Base-by-base conservation (phyloP, 2,888 invertebrate species). In the Cheilosia vulpina region DNA sequence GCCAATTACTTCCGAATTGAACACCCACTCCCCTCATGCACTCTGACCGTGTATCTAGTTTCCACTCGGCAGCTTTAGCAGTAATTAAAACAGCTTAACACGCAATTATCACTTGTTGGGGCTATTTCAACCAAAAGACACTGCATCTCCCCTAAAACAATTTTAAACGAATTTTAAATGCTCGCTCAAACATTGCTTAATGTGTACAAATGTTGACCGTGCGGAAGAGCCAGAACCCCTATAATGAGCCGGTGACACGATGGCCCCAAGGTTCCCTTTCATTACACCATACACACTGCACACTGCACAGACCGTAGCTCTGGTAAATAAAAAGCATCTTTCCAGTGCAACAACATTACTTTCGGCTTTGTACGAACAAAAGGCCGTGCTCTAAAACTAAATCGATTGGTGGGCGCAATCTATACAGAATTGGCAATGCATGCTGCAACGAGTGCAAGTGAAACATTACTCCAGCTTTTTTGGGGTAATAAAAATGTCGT, bases 401-500 rank as follows among this genome's bases (percentile, higher is more conserved):
- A 80, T 58, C 52, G 65, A 53, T 63, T 38, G 31, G 58, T 78
- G 50, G 62, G 47, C 19, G 38, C 45, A 6, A 4, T 52, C 1
- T 15, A 13, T 38, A 24, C 38, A 41, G 17, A 52, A 19, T 62
- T 19, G 41, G 24, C 50, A 47, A 24, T 43, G 50, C 57, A 34
- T 55, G 41, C 21, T 21, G 21, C 4, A 4, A 13, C 21, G 4
- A 24, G 24, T 47, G n/a, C 53, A 65, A 81, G 55, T 69, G 45
- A 76, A 69, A 65, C 69, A 77, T 60, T 66, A 71, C 53, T 66
- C 43, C 60, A 19, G 77, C 58, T 62, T 43, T 81, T 77, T 81
- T 77, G 45, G 82, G 72, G 62, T 50, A 72, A 57, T 78, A 83
- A 78, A 83, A 83, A 68, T 57, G 62, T 72, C 78, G 55, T 72